These are phyloP conservation scores for Neomorphus geoffroyi DNA, from an alignment of 2,797 vertebrate genomes.

Conservation along the genomic window DNA sequence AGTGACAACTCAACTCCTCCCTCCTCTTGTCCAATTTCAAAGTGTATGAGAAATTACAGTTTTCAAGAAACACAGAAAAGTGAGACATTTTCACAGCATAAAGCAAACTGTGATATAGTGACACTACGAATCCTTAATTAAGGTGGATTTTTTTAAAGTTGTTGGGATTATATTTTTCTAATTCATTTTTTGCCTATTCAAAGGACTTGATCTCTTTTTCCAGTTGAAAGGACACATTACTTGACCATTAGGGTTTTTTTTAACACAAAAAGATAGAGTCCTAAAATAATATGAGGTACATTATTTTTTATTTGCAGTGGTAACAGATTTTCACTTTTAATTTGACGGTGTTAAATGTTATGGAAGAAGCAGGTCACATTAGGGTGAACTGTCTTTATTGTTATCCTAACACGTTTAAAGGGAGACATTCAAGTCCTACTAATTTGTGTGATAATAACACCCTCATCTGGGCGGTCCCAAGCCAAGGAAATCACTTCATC, in stretches of 20 bases:
- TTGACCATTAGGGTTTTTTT: not conserved
- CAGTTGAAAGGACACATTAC: not conserved
- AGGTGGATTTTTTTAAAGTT: constrained; percentile 7
- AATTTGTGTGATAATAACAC: constrained; percentile 68
- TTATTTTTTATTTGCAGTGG: constrained; percentile 32
- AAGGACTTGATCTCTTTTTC: not conserved
- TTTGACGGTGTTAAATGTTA: constrained; percentile 64
- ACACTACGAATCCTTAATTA: constrained; percentile 26
- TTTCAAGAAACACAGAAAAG: constrained; percentile 12
- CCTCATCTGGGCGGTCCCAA: constrained; percentile 61
- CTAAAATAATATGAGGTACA: constrained; percentile 55
- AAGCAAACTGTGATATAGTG: constrained; percentile 9
- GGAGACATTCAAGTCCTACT: constrained; percentile 56
- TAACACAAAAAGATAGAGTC: not conserved
- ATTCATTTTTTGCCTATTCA: constrained; percentile 19
- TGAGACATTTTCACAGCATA: not conserved
- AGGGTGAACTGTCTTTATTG: constrained; percentile 54
- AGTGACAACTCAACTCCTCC: not conserved
- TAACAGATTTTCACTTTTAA: constrained; percentile 64
- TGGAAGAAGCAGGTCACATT: constrained; percentile 56
- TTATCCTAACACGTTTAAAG: constrained; percentile 66
- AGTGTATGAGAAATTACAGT: not conserved
- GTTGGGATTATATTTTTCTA: not conserved
- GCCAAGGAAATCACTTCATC: constrained; percentile 48
- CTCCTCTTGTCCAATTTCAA: not conserved